Evolutionary conservation across 2,113 vertebrate genomes (phyloP), one percentile per base, ranked within the genome.

Genomic region (Telmatochromis sp.): DNA sequence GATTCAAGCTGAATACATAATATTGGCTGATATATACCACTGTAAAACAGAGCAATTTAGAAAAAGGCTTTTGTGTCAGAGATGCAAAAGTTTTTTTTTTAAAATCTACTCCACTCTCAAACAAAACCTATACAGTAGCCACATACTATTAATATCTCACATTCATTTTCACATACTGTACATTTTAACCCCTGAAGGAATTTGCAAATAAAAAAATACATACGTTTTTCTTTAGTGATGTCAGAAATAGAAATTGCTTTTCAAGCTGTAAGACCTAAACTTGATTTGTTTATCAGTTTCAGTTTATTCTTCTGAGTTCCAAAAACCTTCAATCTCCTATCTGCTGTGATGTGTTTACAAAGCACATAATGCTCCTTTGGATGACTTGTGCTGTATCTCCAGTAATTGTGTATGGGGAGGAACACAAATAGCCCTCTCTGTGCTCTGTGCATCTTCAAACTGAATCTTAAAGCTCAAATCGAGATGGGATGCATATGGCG

Each of bases 1-100:
- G 91, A 89, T 90, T 89, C 57, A 53, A 55, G 7, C 10, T 89
- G 88, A 90, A 95, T 93, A 92, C 91, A 89, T 89, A 91, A 94
- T 87, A 89, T 54, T 71, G 71, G 75, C 58, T 80, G 81, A 86
- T 92, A 93, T 94, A 95, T 89, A 91, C 71, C 83, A 89, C 87
- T 91, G 87, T 90, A 87, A 94, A 95, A 90, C 31, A 85, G 55
- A 86, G 54, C 47, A 87, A 92, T 92, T 94, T 84, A 89, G 83
- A 80, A 83, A 81, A 83, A 58, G 57, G 65, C 85, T 87, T 94
- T 86, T 80, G 83, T 81, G 83, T 93, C 83, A 87, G 50, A 53
- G 84, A 90, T 80, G 23, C 6, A 80, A 7, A 33, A 1, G 0
- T 3, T 42, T 42, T 40, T 40, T 31, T 31, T 2, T 1, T 1